Evolutionary conservation across 2,113 vertebrate species (phyloP).

Genomic region (Kryptolebias marmoratus): DNA sequence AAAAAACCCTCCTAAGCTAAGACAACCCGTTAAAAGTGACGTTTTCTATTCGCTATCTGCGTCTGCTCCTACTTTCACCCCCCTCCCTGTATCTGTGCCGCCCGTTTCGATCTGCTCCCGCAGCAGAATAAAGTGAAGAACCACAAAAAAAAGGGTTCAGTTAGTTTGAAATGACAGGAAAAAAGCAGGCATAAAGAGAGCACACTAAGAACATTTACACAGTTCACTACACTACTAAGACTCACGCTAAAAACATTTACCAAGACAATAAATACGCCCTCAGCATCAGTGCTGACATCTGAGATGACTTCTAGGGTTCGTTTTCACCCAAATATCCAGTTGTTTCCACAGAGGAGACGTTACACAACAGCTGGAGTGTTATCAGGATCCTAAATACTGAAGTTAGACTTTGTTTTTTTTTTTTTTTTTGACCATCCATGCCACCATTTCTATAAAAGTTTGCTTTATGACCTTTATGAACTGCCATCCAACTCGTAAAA

Average conservation of each 20-base stretch:
- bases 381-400: slow-evolving; percentile 31
- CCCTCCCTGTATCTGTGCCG: neutral
- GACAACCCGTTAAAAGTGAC: neutral
- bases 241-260: slow-evolving; percentile 71
- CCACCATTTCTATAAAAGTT: slow-evolving; percentile 39
- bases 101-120: neutral
- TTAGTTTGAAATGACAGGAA: slow-evolving; percentile 21
- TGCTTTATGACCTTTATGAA: slow-evolving; percentile 11
- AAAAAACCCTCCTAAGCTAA: slow-evolving; percentile 1
- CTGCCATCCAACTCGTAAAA: neutral
- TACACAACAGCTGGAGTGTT: slow-evolving; percentile 12
- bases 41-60: neutral
- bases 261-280: slow-evolving; percentile 78
- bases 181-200: slow-evolving; percentile 19
- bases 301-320: slow-evolving; percentile 23
- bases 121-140: slow-evolving; percentile 8
- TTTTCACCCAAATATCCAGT: slow-evolving; percentile 17
- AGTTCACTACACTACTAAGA: slow-evolving; percentile 70
- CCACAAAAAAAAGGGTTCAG: neutral
- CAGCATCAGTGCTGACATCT: slow-evolving; percentile 49
- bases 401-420: slow-evolving; percentile 58
- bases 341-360: slow-evolving; percentile 10
- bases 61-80: neutral
- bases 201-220: slow-evolving; percentile 56
- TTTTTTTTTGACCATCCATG: slow-evolving; percentile 52